phyloP scores from a whole-genome alignment of 2,888 invertebrate species.

The Sinodicranocentrus sp. region DNA sequence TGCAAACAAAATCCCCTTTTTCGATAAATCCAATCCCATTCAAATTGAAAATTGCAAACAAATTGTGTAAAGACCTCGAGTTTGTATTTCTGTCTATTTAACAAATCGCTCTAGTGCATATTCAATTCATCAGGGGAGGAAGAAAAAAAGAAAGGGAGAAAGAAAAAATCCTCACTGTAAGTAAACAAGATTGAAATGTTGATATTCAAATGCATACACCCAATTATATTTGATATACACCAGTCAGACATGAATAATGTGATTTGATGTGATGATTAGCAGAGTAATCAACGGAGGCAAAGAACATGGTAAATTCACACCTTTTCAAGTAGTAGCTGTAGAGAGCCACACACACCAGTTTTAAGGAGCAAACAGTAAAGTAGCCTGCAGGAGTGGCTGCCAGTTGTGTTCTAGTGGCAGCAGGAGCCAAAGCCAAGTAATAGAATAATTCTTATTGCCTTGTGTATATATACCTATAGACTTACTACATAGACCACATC shows the following conservation, averaged over 20 bases:
- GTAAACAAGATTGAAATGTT: slow-evolving; percentile 67
- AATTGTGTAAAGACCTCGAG: too few species aligned
- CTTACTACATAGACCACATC: too few species aligned
- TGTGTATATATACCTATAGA: neutral
- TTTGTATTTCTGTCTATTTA: too few species aligned
- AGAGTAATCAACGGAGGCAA: slow-evolving; percentile 65
- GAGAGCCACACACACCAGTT: slow-evolving; percentile 16
- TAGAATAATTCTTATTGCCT: neutral
- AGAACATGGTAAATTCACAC: slow-evolving; percentile 68
- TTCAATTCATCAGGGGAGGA: too few species aligned
- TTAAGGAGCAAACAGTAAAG: slow-evolving; percentile 38
- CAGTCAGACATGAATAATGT: slow-evolving; percentile 68
- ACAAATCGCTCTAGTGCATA: too few species aligned
- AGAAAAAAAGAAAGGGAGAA: too few species aligned
- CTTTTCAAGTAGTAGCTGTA: slow-evolving; percentile 44
- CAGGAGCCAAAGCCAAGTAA: slow-evolving; percentile 19
- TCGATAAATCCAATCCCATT: slow-evolving; percentile 12
- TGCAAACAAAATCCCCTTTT: neutral
- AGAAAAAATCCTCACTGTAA: neutral
- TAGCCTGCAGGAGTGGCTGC: slow-evolving; percentile 48
- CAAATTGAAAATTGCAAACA: too few species aligned
- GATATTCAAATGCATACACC: slow-evolving; percentile 65
- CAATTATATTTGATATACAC: slow-evolving; percentile 67
- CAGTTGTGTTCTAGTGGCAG: slow-evolving; percentile 12
- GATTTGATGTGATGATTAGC: slow-evolving; percentile 67